A percentile compares a stretch with the other conserved stretches of the same genome.
These are phyloP conservation scores for Ochropacha duplaris DNA, from an alignment of 2,888 invertebrate genomes.

Conservation along the genomic window DNA sequence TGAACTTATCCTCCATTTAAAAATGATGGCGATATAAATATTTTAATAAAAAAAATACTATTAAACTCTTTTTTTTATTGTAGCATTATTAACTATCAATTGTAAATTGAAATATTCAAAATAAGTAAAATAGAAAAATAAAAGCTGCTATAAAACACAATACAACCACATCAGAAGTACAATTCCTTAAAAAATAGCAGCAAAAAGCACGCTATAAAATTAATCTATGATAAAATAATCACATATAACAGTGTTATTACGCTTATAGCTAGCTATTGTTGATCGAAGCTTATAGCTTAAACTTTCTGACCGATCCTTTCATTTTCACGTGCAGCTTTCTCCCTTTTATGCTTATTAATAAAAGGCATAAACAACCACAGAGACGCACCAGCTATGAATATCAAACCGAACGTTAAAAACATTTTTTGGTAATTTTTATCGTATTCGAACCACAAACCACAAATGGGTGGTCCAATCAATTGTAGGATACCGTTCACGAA, in stretches of 20 bases:
- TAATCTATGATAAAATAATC: neutral
- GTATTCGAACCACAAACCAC: conserved; percentile 87
- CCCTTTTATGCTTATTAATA: conserved; percentile 75
- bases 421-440: conserved; percentile 86
- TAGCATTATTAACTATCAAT: too few species aligned
- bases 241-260: neutral
- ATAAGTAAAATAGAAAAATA: too few species aligned
- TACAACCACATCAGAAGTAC: too few species aligned
- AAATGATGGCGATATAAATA: too few species aligned
- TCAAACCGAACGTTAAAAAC: conserved; percentile 89
- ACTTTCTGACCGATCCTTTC: conserved; percentile 31
- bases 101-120: too few species aligned
- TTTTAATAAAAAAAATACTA: too few species aligned
- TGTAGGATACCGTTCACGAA: conserved; percentile 93
- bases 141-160: too few species aligned
- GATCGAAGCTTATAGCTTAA: conserved; percentile 15
- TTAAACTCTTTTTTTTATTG: too few species aligned
- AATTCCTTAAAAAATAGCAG: too few species aligned
- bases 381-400: conserved; percentile 87
- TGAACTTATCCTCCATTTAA: too few species aligned
- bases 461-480: conserved; percentile 90
- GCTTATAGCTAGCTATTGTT: neutral
- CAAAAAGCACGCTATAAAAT: too few species aligned
- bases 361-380: conserved; percentile 91
- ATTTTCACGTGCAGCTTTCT: conserved; percentile 31